phyloP scores from a whole-genome alignment of 2,113 vertebrate genomes.

The Eira barbara region DNA sequence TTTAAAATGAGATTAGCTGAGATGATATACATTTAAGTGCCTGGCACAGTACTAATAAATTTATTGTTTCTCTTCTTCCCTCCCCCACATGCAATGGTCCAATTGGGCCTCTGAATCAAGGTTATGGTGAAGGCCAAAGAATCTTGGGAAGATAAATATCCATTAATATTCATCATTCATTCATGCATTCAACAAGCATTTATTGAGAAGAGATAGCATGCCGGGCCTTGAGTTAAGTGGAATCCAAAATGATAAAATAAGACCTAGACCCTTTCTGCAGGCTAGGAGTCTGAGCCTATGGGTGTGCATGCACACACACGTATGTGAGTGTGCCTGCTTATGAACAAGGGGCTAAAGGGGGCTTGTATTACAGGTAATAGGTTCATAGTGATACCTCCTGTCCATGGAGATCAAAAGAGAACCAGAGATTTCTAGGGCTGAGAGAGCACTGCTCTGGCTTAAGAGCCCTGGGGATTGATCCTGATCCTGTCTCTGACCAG shows the following conservation, averaged over 20 bases:
- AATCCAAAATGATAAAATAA: background rate
- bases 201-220: background rate
- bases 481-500: background rate
- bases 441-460: background rate
- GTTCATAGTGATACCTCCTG: background rate
- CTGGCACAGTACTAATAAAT: background rate
- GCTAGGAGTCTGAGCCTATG: background rate
- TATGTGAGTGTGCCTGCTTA: background rate
- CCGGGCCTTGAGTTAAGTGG: background rate
- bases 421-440: background rate
- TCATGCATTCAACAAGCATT: background rate
- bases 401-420: background rate
- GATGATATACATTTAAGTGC: background rate
- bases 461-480: background rate
- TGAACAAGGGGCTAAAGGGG: too few species aligned
- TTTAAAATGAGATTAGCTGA: constrained; percentile 38
- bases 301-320: background rate
- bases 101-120: background rate
- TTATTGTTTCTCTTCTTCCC: background rate
- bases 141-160: background rate
- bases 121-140: background rate
- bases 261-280: background rate
- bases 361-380: background rate
- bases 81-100: background rate
- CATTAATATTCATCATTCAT: background rate